Percentiles rank a stretch among this genome's conserved stretches.
Evolutionary conservation across 2,113 vertebrate genomes (phyloP).

Genomic region (Esox niger): DNA sequence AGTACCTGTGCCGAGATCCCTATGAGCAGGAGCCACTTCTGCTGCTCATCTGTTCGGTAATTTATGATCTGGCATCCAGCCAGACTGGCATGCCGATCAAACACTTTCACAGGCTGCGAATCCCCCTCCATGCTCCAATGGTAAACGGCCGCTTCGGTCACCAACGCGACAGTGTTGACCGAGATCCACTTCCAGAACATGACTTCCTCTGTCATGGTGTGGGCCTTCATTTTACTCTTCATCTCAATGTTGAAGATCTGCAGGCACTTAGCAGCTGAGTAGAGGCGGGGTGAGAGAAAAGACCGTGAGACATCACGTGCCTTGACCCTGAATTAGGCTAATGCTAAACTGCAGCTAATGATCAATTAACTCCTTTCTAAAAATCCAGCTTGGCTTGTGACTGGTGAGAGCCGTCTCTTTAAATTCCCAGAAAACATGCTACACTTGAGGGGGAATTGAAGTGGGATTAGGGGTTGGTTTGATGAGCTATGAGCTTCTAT

Average conservation of each 20-base stretch:
- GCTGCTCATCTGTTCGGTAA: constrained; percentile 87
- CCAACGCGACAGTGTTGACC: constrained; percentile 85
- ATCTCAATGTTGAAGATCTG: constrained; percentile 97
- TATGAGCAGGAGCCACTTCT: constrained; percentile 90
- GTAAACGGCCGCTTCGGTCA: constrained; percentile 86
- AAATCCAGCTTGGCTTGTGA: too few relatives aligned
- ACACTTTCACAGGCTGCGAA: constrained; percentile 87
- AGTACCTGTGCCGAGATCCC: constrained; percentile 92
- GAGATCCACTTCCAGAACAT: constrained; percentile 97
- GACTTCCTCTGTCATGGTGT: constrained; percentile 89
- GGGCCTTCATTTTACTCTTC: constrained; percentile 94
- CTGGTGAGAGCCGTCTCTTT: too few relatives aligned
- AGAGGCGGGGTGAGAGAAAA: neutral
- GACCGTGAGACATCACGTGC: neutral
- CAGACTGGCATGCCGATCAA: constrained; percentile 87
- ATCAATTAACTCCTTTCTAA: too few relatives aligned
- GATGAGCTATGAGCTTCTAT: too few relatives aligned
- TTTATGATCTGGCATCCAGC: constrained; percentile 90
- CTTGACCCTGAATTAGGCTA: too few relatives aligned
- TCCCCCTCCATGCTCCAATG: constrained; percentile 96
- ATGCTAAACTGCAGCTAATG: too few relatives aligned
- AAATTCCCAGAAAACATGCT: too few relatives aligned
- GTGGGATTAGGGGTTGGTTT: too few relatives aligned
- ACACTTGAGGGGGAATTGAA: too few relatives aligned
- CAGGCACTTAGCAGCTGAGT: constrained; percentile 86